Conservation (phyloP, 2,113 vertebrate genomes). For the Sigmodon hispidus region DNA sequence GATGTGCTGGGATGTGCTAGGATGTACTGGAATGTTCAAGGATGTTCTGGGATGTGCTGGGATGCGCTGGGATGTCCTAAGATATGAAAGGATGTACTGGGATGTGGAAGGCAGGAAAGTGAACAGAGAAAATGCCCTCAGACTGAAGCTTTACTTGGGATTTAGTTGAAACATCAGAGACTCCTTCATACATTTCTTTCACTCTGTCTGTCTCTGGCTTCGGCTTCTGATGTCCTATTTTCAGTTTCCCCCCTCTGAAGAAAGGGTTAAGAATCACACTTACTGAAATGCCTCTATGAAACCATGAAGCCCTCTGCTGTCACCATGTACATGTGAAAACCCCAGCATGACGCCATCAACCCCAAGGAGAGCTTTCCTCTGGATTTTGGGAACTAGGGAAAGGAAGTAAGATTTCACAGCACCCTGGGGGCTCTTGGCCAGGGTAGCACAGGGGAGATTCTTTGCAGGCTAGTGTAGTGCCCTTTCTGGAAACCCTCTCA, state of each 20-base stretch:
- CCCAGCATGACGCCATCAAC: background rate
- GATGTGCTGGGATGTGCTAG: background rate
- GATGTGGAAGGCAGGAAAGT: background rate
- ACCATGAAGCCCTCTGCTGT: background rate
- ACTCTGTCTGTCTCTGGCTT: background rate
- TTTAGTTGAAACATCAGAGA: background rate
- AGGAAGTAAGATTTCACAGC: background rate
- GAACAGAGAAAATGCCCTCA: background rate
- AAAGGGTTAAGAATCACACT: background rate
- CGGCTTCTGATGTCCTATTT: background rate
- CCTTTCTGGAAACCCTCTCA: conserved; percentile 62
- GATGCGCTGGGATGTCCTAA: too few species aligned
- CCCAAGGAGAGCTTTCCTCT: conserved; percentile 7
- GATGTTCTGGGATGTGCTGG: background rate
- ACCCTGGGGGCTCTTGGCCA: conserved; percentile 16
- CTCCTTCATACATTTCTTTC: background rate
- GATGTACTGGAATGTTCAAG: background rate
- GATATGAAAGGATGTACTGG: too few species aligned
- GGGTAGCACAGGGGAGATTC: background rate
- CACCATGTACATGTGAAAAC: conserved; percentile 1
- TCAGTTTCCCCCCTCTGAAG: conserved; percentile 15
- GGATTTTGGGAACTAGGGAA: conserved; percentile 27
- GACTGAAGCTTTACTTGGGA: background rate
- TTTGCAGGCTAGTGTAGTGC: conserved; percentile 45
- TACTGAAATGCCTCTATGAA: conserved; percentile 8